Percentiles rank a stretch among this genome's conserved stretches.
These are phyloP conservation scores for Notarius lentiginosus DNA, from an alignment of 2,113 vertebrate genomes.

Conservation along the genomic window DNA sequence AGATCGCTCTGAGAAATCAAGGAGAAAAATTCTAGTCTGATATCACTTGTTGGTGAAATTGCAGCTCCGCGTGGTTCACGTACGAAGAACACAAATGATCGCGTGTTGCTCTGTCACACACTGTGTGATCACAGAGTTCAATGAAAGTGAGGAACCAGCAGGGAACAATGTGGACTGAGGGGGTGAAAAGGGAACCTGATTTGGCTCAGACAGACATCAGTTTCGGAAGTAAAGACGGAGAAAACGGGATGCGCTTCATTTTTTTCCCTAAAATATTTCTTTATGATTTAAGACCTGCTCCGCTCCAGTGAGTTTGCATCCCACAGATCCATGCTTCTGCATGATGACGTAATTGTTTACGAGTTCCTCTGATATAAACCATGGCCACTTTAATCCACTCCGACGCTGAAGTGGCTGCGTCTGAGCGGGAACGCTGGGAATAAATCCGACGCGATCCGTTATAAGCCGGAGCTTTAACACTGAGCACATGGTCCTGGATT, in stretches of 20 bases:
- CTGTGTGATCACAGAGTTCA: not conserved
- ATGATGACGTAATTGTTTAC: not conserved
- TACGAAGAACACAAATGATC: not conserved
- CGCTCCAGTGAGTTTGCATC: not conserved
- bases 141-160: not conserved
- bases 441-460: not conserved
- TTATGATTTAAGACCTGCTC: not conserved
- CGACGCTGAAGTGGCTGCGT: not conserved
- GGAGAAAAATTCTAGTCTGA: not conserved
- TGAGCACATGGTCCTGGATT: constrained; percentile 19
- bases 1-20: not conserved
- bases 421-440: constrained; percentile 24
- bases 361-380: constrained; percentile 19
- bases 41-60: not conserved
- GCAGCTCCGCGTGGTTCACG: not conserved
- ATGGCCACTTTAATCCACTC: not conserved
- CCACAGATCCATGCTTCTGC: not conserved
- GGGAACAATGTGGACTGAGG: not conserved
- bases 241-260: not conserved
- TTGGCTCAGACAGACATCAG: not conserved
- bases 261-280: not conserved
- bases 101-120: not conserved
- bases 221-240: not conserved
- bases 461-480: constrained; percentile 13
- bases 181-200: not conserved